Evolutionary conservation across 2,888 invertebrate genomes (phyloP), one percentile per base, ranked within the genome.

Genomic region (Lysandra coridon): DNA sequence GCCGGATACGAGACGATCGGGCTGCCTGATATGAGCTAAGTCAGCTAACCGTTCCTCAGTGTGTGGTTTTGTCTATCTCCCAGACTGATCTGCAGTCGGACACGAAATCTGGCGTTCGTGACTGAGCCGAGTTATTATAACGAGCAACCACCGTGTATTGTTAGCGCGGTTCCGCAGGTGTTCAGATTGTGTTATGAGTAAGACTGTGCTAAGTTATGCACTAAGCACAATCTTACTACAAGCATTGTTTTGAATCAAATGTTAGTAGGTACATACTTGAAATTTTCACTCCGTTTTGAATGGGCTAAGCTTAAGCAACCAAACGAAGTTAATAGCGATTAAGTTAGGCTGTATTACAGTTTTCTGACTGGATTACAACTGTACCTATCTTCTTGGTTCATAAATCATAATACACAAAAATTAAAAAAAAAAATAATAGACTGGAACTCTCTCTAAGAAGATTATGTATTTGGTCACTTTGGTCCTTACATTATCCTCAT

Each of bases 51-150:
- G 12, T 69, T 33, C 12, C 69, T 74, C 40, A 44, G 44, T 74
- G 74, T 74, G 74, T 74, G 23, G 74, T 74, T 74, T 49, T 23
- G 40, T 44, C 23, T 74, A 74, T 74, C 74, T 74, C 49, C 2
- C 14, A 44, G 49, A 49, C 74, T 49, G 74, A 74, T 74, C 74
- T 49, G 69, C 74, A 49, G 74, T 6, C 4, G 23, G 40, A 44
- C n/a, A 73, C 44, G 73, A 74, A 49, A 74, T 49, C 74, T 23
- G n/a, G 74, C 49, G 23, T 44, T 74, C 49, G 74, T 74, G 74
- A 74, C 74, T 74, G 74, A 12, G 44, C 49, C 7, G 40, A 49
- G 49, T 74, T 74, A 74, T 74, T 74, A 30, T 49, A 74, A 74
- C 69, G 14, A 33, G 69, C 69, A 33, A 14, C 69, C 33, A 74